Percentiles rank a stretch among this genome's conserved stretches.
phyloP scores from a whole-genome alignment of 2,888 invertebrate species.

The Emesis furor region DNA sequence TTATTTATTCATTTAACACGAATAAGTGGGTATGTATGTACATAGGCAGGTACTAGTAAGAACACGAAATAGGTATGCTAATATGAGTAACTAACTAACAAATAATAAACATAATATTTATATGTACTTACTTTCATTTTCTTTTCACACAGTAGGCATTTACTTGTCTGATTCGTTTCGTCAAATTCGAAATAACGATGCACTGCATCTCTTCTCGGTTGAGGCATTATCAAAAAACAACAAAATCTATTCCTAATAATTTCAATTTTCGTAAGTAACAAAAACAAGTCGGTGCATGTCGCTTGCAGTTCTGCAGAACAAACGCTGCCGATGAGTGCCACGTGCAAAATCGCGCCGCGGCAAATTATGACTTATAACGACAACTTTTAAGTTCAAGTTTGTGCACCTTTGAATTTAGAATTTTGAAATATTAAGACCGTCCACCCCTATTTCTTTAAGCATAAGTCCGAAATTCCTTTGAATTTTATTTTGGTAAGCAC shows the following conservation, averaged over 20 bases:
- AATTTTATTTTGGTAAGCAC: too few species aligned
- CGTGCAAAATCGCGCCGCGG: not conserved
- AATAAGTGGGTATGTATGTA: too few species aligned
- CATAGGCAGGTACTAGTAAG: too few species aligned
- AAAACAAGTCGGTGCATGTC: not conserved
- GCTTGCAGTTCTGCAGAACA: not conserved
- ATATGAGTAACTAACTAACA: too few species aligned
- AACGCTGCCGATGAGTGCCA: not conserved
- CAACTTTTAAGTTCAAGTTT: conserved; percentile 1
- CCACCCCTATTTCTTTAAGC: not conserved
- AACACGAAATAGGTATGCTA: too few species aligned
- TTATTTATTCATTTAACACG: too few species aligned
- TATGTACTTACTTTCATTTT: not conserved
- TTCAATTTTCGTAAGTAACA: not conserved
- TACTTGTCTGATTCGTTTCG: not conserved
- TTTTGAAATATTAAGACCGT: conserved; percentile 14
- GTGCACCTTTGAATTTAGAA: not conserved
- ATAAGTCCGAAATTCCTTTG: conserved; percentile 4
- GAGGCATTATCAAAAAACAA: not conserved
- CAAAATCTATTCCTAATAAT: conserved; percentile 1
- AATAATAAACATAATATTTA: not conserved
- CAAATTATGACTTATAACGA: not conserved
- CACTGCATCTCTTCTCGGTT: not conserved
- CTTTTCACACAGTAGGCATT: not conserved
- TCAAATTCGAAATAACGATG: not conserved